Evolutionary conservation across 2,888 invertebrate genomes (phyloP), one percentile per base, ranked within the genome.

Genomic region (Aspidapion aeneum): DNA sequence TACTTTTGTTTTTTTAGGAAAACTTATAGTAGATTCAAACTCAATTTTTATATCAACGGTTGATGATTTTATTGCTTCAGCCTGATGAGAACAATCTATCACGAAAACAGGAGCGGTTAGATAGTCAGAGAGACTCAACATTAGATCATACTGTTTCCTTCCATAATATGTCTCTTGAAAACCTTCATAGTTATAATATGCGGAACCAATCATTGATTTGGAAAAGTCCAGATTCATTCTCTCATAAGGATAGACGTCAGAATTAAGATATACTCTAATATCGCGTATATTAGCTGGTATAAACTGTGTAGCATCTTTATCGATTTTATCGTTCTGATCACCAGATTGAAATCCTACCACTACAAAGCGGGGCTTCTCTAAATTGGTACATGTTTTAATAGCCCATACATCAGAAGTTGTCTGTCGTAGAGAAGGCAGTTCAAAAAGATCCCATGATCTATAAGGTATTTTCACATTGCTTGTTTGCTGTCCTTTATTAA

Each of bases 1-100:
- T 3, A 72, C 72, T 18, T 69, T 59, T 9, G 73, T 74, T 3
- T 70, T 66, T 55, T 67, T 66, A 5, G 70, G 67, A 54, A 67
- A 65, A 49, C 70, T 66, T 49, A 51, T 51, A 20, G 60, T 61
- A 18, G 70, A 67, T 69, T 74, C 68, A 61, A 74, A 68, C 67
- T 74, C 71, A 16, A 74, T 55, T 54, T 65, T 65, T 20, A 74
- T 67, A 52, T 59, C 59, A 17, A 51, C 19, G 5, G 59, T 50
- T 59, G 49, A 17, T 1, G 16, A 17, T 19, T 60, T 60, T 7
- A 55, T n/a, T n/a, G n/a, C n/a, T n/a, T n/a, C n/a, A n/a, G n/a
- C n/a, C n/a, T n/a, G n/a, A n/a, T n/a, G n/a, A n/a, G n/a, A n/a
- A n/a, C n/a, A n/a, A n/a, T n/a, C n/a, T n/a, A 63, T 65, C n/a